Evolutionary conservation across 2,113 vertebrate genomes (phyloP).

Genomic region (Rhinolophus ferrumequinum): DNA sequence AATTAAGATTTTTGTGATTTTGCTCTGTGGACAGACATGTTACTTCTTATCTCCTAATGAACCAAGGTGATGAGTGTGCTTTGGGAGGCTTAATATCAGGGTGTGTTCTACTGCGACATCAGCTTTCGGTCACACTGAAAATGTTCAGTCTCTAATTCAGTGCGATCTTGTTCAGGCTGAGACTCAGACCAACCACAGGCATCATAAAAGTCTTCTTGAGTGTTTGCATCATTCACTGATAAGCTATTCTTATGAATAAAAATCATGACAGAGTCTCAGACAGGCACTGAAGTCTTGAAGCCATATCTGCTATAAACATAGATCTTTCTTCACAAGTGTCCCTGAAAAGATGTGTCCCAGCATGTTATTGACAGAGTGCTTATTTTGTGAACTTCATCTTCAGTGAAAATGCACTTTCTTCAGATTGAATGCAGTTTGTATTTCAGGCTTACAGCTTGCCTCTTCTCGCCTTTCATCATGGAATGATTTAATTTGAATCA

Average conservation of each 20-base stretch:
- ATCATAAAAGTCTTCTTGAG: conserved; percentile 30
- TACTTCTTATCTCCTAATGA: background rate
- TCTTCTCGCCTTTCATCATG: background rate
- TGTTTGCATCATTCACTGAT: conserved; percentile 61
- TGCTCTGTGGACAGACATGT: conserved; percentile 1
- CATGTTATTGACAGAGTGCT: background rate
- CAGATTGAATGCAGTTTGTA: background rate
- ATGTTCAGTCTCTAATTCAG: background rate
- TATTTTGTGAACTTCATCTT: background rate
- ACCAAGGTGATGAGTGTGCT: conserved; percentile 47
- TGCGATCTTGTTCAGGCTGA: conserved; percentile 46
- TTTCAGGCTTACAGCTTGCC: background rate
- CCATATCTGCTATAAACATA: background rate
- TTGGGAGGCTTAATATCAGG: conserved; percentile 48
- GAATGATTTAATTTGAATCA: conserved; percentile 63
- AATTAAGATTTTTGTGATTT: conserved; percentile 37
- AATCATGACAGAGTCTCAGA: background rate
- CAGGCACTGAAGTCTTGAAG: background rate
- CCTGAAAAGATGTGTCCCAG: background rate
- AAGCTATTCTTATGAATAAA: conserved; percentile 37
- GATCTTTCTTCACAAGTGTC: background rate
- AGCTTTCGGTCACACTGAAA: conserved; percentile 45
- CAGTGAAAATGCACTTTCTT: conserved; percentile 22
- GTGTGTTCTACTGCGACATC: conserved; percentile 47
- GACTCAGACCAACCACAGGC: conserved; percentile 56